Evolutionary conservation across 1,140 invertebrate species (phyloP).

Genomic region (Drosophila repletoides): DNA sequence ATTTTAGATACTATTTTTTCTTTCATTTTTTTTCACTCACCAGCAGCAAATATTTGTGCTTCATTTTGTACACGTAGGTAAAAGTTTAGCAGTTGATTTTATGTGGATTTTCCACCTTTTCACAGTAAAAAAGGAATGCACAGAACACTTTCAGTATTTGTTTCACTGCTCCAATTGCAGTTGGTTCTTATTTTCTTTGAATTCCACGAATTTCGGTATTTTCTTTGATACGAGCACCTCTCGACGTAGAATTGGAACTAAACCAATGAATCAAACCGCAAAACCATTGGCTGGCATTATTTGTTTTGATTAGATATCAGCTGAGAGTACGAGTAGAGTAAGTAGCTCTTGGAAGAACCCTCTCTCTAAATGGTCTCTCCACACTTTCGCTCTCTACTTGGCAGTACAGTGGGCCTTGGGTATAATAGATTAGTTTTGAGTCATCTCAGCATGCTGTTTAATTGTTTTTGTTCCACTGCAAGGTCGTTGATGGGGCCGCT

Average conservation of each 20-base stretch:
- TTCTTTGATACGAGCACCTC: constrained; percentile 9
- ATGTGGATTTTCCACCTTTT: background rate
- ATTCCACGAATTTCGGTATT: background rate
- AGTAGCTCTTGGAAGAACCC: background rate
- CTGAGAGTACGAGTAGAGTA: constrained; percentile 3
- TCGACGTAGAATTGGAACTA: constrained; percentile 23
- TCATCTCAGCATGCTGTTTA: constrained; percentile 32
- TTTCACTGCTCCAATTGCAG: constrained; percentile 18
- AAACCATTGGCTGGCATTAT: constrained; percentile 46
- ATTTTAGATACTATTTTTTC: constrained; percentile 15
- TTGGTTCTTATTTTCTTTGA: constrained; percentile 13
- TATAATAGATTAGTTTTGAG: constrained; percentile 69
- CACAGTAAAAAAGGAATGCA: no score
- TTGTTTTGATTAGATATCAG: constrained; percentile 78
- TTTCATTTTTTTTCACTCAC: constrained; percentile 59
- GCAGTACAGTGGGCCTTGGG: constrained; percentile 12
- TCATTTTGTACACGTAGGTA: constrained; percentile 47
- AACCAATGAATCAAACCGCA: constrained; percentile 69
- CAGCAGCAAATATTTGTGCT: constrained; percentile 56
- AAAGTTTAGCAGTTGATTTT: background rate
- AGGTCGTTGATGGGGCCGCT: constrained; percentile 51
- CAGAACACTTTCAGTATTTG: constrained; percentile 19
- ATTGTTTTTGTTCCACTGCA: constrained; percentile 29
- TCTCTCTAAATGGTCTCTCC: constrained; percentile 2
- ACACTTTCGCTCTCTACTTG: constrained; percentile 26